Conservation (phyloP, 2,888 invertebrate genomes). For the Shargacucullia verbasci region DNA sequence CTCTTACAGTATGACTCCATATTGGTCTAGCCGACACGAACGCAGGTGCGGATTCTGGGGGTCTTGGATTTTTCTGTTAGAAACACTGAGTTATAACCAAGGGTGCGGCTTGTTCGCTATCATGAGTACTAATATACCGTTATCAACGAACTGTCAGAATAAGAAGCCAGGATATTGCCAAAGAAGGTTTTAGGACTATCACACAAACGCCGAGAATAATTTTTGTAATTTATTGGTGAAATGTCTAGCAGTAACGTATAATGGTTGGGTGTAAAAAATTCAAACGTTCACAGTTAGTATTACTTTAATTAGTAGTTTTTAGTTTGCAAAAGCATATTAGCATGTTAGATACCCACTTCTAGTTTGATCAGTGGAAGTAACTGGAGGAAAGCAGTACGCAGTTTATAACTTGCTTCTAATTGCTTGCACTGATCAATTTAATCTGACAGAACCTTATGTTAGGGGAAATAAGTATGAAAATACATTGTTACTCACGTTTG, state of each 20-base stretch:
- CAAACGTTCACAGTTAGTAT: constrained; percentile 16
- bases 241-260: no score
- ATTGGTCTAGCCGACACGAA: constrained; percentile 8
- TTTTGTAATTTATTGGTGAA: no score
- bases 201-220: no score
- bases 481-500: no score
- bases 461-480: no score
- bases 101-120: background rate
- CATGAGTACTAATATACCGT: no score
- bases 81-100: constrained; percentile 28
- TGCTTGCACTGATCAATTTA: background rate
- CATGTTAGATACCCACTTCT: constrained; percentile 21
- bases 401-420: background rate
- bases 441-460: no score
- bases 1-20: constrained; percentile 36
- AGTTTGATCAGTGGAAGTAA: constrained; percentile 16
- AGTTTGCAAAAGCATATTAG: constrained; percentile 27
- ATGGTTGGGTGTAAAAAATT: no score
- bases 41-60: background rate
- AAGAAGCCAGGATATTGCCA: no score
- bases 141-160: no score
- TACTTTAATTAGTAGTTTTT: constrained; percentile 13
- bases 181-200: no score
- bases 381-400: no score
- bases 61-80: constrained; percentile 28